These are phyloP conservation scores for Neolamprologus longior DNA, from an alignment of 2,113 vertebrate genomes.

Conservation along the genomic window DNA sequence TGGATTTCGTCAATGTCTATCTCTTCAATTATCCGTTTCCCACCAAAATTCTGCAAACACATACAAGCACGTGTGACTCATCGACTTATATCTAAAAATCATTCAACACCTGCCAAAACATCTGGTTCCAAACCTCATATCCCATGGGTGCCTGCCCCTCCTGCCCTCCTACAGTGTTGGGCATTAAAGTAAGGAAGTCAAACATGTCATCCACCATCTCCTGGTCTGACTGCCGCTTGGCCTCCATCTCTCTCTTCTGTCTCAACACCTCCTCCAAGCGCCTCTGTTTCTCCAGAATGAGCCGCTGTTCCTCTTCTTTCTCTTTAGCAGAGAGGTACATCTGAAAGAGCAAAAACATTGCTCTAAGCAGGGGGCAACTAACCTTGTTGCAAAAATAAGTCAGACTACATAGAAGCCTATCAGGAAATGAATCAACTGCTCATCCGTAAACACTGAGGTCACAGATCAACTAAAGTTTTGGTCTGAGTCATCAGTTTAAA, in stretches of 20 bases:
- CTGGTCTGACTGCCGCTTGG: slow-evolving; percentile 57
- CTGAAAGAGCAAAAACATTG: slow-evolving; percentile 50
- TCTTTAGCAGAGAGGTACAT: slow-evolving; percentile 55
- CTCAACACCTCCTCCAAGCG: slow-evolving; percentile 43
- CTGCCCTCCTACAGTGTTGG: slow-evolving; percentile 74
- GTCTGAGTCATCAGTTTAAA: neutral
- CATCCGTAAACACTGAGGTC: neutral
- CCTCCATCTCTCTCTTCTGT: slow-evolving; percentile 56
- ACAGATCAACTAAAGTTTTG: neutral
- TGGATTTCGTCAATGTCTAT: slow-evolving; percentile 85
- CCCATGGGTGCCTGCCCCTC: slow-evolving; percentile 75
- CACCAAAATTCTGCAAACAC: slow-evolving; percentile 77
- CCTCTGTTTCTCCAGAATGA: slow-evolving; percentile 45
- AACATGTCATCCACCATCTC: slow-evolving; percentile 92
- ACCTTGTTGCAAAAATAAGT: neutral
- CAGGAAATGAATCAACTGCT: neutral
- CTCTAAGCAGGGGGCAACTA: neutral
- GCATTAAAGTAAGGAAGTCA: slow-evolving; percentile 89
- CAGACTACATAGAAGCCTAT: neutral
- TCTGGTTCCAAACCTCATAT: slow-evolving; percentile 73
- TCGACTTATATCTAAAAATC: neutral
- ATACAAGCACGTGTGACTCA: neutral
- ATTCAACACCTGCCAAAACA: neutral
- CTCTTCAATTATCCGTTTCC: slow-evolving; percentile 65
- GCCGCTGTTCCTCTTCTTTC: slow-evolving; percentile 40